Percentiles rank a stretch among this genome's conserved stretches.
phyloP scores from a whole-genome alignment of 2,113 vertebrate genomes.

The Excalfactoria chinensis region DNA sequence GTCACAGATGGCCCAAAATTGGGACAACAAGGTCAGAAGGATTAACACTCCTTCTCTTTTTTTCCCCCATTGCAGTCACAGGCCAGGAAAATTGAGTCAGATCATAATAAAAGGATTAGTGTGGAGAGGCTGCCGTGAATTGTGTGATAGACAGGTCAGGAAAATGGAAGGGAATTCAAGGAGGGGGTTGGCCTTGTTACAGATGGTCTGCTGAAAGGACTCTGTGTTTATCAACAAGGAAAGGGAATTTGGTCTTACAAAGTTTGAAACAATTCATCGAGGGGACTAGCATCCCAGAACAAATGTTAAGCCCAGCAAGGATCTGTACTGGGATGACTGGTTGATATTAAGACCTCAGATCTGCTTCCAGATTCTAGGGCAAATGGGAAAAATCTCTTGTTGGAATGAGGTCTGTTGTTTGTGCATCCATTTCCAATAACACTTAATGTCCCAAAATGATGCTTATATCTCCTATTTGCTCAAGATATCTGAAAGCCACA shows the following conservation, averaged over 20 bases:
- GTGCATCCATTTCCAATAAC: neutral
- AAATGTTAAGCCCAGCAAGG: neutral
- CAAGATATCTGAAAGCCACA: neutral
- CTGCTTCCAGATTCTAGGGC: neutral
- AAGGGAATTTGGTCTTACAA: constrained; percentile 19
- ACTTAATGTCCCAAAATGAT: neutral
- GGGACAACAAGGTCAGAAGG: constrained; percentile 56
- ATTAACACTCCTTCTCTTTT: constrained; percentile 31
- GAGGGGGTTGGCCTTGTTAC: neutral
- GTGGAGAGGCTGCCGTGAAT: neutral
- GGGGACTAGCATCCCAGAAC: neutral
- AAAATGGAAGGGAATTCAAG: constrained; percentile 19
- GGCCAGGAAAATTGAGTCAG: constrained; percentile 50
- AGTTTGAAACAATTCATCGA: neutral
- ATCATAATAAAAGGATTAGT: constrained; percentile 68
- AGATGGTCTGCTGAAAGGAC: constrained; percentile 17
- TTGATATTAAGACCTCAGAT: neutral
- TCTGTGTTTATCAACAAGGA: constrained; percentile 13
- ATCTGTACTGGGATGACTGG: neutral
- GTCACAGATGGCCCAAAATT: constrained; percentile 42
- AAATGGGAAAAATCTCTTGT: neutral
- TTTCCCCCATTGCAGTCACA: constrained; percentile 1
- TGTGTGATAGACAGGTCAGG: constrained; percentile 49
- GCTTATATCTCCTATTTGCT: neutral
- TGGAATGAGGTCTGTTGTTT: neutral